These are phyloP conservation scores for Danaus chrysippus DNA, from an alignment of 2,888 invertebrate species.

Conservation along the genomic window DNA sequence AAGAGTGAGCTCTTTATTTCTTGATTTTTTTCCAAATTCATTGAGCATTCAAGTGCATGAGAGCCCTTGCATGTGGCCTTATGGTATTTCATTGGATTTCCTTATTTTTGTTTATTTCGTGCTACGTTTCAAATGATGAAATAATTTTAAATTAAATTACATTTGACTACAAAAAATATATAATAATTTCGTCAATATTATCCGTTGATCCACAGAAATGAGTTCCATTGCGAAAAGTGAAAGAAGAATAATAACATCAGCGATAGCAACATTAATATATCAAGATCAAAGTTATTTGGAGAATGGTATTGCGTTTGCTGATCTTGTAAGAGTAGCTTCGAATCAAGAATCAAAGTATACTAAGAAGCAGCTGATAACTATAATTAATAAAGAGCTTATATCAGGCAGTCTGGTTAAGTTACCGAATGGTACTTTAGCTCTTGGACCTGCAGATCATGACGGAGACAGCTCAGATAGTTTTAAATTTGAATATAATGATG, in stretches of 20 bases:
- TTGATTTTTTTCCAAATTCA: slow-evolving; percentile 8
- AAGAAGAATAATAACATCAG: slow-evolving; percentile 81
- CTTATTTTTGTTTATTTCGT: slow-evolving; percentile 13
- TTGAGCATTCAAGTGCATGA: neutral
- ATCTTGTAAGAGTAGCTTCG: slow-evolving; percentile 82
- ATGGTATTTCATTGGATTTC: slow-evolving; percentile 6
- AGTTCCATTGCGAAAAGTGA: slow-evolving; percentile 64
- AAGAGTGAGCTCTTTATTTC: slow-evolving; percentile 50
- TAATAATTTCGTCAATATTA: neutral
- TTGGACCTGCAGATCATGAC: slow-evolving; percentile 81
- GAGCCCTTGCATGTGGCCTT: slow-evolving; percentile 3
- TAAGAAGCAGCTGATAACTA: slow-evolving; percentile 80
- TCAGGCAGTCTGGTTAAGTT: slow-evolving; percentile 83
- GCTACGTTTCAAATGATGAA: neutral
- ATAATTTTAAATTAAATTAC: neutral
- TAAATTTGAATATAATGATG: slow-evolving; percentile 70
- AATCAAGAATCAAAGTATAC: slow-evolving; percentile 82
- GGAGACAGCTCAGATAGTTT: slow-evolving; percentile 76
- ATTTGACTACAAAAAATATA: neutral
- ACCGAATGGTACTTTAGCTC: slow-evolving; percentile 83
- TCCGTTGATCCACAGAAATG: slow-evolving; percentile 56
- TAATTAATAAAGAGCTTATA: slow-evolving; percentile 84
- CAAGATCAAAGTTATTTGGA: slow-evolving; percentile 85
- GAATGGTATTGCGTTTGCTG: slow-evolving; percentile 84
- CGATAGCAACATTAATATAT: slow-evolving; percentile 84